Percentiles rank a stretch among this genome's conserved stretches.
phyloP scores from a whole-genome alignment of 92 coral and sea anemone genomes.

The Chrysogorgia sp. region DNA sequence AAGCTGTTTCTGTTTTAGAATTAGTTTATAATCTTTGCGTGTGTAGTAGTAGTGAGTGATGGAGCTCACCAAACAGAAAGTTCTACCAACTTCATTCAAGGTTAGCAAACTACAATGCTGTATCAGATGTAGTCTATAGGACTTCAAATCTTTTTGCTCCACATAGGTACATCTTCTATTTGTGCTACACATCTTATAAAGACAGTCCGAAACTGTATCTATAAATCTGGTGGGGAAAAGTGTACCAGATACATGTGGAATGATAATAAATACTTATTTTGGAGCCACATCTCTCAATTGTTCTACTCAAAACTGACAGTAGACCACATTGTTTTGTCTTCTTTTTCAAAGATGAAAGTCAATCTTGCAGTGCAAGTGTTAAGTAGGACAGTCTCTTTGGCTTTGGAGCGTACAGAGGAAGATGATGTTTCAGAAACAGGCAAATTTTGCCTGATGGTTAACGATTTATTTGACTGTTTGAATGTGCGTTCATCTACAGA shows the following conservation, averaged over 20 bases:
- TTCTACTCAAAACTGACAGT: conserved; percentile 54
- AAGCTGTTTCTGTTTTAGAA: conserved; percentile 10
- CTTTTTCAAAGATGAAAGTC: conserved; percentile 56
- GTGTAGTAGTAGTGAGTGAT: conserved; percentile 15
- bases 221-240: conserved; percentile 52
- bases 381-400: conserved; percentile 61
- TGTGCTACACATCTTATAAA: conserved; percentile 50
- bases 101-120: conserved; percentile 19
- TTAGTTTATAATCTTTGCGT: conserved; percentile 9
- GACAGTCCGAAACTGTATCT: conserved; percentile 58
- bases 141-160: conserved; percentile 47
- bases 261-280: conserved; percentile 37
- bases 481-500: conserved; percentile 1
- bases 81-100: background rate
- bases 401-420: conserved; percentile 45
- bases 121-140: conserved; percentile 14
- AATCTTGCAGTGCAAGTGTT: conserved; percentile 61
- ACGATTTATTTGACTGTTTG: conserved; percentile 1
- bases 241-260: conserved; percentile 64
- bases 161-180: conserved; percentile 6
- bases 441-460: conserved; percentile 54
- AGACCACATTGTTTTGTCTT: conserved; percentile 52
- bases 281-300: conserved; percentile 53
- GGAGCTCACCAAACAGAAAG: conserved; percentile 21
- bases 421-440: conserved; percentile 52